Conservation (phyloP, 2,888 invertebrate genomes). For the Onthophagus sagittarius region DNA sequence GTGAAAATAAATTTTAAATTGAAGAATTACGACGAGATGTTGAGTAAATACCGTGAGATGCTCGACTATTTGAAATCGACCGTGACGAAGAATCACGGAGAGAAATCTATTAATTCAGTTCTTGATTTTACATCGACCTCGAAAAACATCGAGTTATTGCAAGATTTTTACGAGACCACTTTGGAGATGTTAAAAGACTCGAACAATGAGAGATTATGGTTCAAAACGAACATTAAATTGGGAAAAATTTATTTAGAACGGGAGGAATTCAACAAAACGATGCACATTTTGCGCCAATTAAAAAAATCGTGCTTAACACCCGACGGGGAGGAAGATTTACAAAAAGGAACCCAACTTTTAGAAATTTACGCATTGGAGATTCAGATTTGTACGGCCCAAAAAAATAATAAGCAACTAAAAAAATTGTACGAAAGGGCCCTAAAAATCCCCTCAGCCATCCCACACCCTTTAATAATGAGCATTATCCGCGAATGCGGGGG, state of each 20-base stretch:
- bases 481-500: slow-evolving; percentile 97
- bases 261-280: slow-evolving; percentile 85
- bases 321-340: slow-evolving; percentile 92
- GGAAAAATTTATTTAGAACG: slow-evolving; percentile 97
- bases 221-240: slow-evolving; percentile 97
- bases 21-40: slow-evolving; percentile 68
- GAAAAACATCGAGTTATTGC: slow-evolving; percentile 76
- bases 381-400: slow-evolving; percentile 99
- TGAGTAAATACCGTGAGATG: slow-evolving; percentile 76
- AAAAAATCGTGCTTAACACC: slow-evolving; percentile 95
- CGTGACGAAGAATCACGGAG: slow-evolving; percentile 97
- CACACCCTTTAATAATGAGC: slow-evolving; percentile 99
- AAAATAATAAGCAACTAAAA: slow-evolving; percentile 96
- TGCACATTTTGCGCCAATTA: slow-evolving; percentile 91
- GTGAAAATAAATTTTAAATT: slow-evolving; percentile 98
- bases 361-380: slow-evolving; percentile 99
- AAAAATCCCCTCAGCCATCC: slow-evolving; percentile 97
- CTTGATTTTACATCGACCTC: slow-evolving; percentile 98
- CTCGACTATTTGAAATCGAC: slow-evolving; percentile 97
- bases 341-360: slow-evolving; percentile 94
- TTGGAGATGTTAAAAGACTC: slow-evolving; percentile 91
- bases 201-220: slow-evolving; percentile 98
- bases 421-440: slow-evolving; percentile 95
- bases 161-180: slow-evolving; percentile 97
- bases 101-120: slow-evolving; percentile 99